Percentiles rank a stretch among this genome's conserved stretches.
phyloP scores from a whole-genome alignment of 2,888 invertebrate genomes.

The Vanessa cardui region DNA sequence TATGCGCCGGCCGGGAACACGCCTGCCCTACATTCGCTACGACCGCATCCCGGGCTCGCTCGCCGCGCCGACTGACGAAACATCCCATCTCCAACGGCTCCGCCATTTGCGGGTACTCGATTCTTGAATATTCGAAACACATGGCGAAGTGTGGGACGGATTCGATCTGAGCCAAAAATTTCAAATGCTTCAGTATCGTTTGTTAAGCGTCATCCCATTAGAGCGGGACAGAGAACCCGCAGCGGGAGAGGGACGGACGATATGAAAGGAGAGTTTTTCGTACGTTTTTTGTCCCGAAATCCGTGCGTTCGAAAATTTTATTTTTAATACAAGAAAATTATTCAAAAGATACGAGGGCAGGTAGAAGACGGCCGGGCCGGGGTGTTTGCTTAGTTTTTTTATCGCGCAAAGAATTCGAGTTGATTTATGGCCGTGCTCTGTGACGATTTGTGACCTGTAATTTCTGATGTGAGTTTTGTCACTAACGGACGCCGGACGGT shows the following conservation, averaged over 20 bases:
- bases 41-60: not conserved
- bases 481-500: slow-evolving; percentile 61
- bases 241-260: slow-evolving; percentile 52
- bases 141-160: slow-evolving; percentile 38
- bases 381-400: slow-evolving; percentile 79
- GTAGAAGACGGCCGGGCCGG: slow-evolving; percentile 72
- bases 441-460: slow-evolving; percentile 82
- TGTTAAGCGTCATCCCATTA: slow-evolving; percentile 59
- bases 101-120: slow-evolving; percentile 16
- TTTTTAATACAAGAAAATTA: slow-evolving; percentile 80
- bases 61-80: not conserved
- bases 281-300: slow-evolving; percentile 77
- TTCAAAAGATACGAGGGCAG: slow-evolving; percentile 80
- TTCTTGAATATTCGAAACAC: slow-evolving; percentile 39
- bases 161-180: slow-evolving; percentile 57
- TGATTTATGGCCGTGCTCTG: slow-evolving; percentile 76
- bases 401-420: slow-evolving; percentile 72
- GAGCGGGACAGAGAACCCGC: slow-evolving; percentile 51
- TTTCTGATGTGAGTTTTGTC: slow-evolving; percentile 80
- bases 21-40: slow-evolving; percentile 26
- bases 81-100: slow-evolving; percentile 11
- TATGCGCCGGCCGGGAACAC: slow-evolving; percentile 33
- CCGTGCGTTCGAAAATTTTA: slow-evolving; percentile 78
- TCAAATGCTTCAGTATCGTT: slow-evolving; percentile 57
- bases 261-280: slow-evolving; percentile 73